Percentiles rank a stretch among this genome's conserved stretches.
phyloP scores from a whole-genome alignment of 2,113 vertebrate genomes.

The Cebidichthys violaceus region DNA sequence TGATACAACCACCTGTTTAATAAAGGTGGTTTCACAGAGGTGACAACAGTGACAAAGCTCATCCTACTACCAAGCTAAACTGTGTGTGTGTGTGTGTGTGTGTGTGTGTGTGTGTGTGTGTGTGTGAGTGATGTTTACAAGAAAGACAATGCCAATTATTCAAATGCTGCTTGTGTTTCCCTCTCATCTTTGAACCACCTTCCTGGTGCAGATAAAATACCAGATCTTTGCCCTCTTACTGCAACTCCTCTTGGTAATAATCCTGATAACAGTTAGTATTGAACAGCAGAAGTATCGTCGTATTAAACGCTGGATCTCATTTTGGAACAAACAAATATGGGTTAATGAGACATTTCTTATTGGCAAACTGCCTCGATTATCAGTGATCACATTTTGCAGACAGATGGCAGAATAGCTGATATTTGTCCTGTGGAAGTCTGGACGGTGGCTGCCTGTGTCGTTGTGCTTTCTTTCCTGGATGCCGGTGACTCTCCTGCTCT shows the following conservation, averaged over 20 bases:
- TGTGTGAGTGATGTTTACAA: not conserved
- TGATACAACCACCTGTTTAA: not conserved
- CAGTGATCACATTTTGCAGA: too few species aligned
- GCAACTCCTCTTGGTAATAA: not conserved
- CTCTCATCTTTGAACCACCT: not conserved
- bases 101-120: not conserved
- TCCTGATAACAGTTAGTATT: not conserved
- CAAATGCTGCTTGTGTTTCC: not conserved
- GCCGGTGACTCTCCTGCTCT: slow-evolving; percentile 1
- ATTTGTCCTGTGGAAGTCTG: not conserved
- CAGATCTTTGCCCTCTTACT: slow-evolving; percentile 52
- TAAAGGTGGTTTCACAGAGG: not conserved
- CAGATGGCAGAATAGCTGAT: not conserved
- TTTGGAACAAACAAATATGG: not conserved
- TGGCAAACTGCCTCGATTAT: not conserved
- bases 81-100: not conserved
- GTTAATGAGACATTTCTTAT: not conserved
- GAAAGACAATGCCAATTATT: not conserved
- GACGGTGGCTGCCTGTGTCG: not conserved
- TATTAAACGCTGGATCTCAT: not conserved
- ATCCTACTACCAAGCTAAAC: too few species aligned
- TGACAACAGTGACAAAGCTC: not conserved
- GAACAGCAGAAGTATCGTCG: too few species aligned
- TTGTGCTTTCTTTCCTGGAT: not conserved
- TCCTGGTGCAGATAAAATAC: slow-evolving; percentile 24